Percentiles rank a stretch among this genome's conserved stretches.
Conservation (phyloP, 2,888 invertebrate species). For the Drosophila nr. perissopoda region DNA sequence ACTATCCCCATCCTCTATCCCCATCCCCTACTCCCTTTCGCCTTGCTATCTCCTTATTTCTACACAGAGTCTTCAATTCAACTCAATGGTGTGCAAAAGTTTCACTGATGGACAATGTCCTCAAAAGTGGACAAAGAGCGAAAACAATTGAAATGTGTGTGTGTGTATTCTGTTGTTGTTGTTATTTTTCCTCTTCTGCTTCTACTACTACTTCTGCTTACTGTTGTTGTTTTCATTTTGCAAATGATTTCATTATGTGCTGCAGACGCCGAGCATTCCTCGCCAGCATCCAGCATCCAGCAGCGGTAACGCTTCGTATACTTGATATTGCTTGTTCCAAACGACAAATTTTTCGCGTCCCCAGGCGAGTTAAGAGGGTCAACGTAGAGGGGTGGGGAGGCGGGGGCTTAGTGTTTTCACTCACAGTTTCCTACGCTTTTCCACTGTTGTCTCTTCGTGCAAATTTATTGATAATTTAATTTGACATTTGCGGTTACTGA, state of each 20-base stretch:
- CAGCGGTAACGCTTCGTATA: slow-evolving; percentile 49
- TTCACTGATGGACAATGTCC: slow-evolving; percentile 63
- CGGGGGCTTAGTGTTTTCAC: neutral
- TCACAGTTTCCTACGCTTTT: slow-evolving; percentile 4
- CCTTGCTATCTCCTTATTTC: slow-evolving; percentile 11
- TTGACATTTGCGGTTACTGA: slow-evolving; percentile 82
- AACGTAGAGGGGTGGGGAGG: neutral
- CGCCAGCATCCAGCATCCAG: slow-evolving; percentile 22
- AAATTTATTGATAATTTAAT: slow-evolving; percentile 84
- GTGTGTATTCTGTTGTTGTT: slow-evolving; percentile 9
- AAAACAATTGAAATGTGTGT: slow-evolving; percentile 45
- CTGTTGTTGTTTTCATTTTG: slow-evolving; percentile 69
- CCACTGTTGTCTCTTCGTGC: slow-evolving; percentile 53
- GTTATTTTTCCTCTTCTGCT: slow-evolving; percentile 3
- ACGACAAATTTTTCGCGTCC: slow-evolving; percentile 54
- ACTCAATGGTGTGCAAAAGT: slow-evolving; percentile 79
- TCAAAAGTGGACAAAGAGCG: slow-evolving; percentile 42
- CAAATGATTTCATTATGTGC: slow-evolving; percentile 81
- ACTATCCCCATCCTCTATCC: neutral
- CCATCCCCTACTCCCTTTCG: neutral
- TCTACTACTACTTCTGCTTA: slow-evolving; percentile 5
- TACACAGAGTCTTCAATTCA: slow-evolving; percentile 62
- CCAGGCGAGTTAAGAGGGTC: neutral
- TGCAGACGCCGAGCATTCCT: slow-evolving; percentile 34
- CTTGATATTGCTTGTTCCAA: slow-evolving; percentile 65